Base-by-base conservation (phyloP, 2,797 vertebrate species). In the Morus bassanus region DNA sequence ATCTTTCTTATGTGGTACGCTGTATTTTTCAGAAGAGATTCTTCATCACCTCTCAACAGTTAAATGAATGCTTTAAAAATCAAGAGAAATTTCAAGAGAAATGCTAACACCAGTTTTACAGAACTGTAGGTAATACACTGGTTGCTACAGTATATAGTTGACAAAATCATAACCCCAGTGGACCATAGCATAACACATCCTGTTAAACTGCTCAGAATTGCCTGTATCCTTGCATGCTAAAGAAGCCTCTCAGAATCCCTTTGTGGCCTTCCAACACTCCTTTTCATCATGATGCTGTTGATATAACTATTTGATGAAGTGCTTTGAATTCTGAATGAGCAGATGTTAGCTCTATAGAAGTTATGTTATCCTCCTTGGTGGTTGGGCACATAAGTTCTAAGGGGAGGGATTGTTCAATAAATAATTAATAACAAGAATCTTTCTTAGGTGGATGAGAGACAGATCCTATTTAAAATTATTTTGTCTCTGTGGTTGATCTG, bases 381-480 rank as follows among this genome's bases (percentile, higher is more conserved):
- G 80, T 0, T 89, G 91, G 91, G 78, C 95, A 95, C 65, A 61
- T 72, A 91, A 90, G 74, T 96, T 97, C 89, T 91, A 92, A 96
- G 77, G 88, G 63, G 70, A 95, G 65, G 33, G 61, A 81, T 92
- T 96, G 89, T 91, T 95, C 95, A 96, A 91, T 97, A 93, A 96
- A 96, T 96, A 96, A 97, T 96, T 96, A 94, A 94, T 97, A 96
- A 63, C 48, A 82, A 96, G 96, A 85, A 93, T 70, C 80, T 93
- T 95, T 94, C 91, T 83, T 92, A 95, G 80, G 96, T 91, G 73
- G 91, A 96, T 95, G 96, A 97, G 85, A 96, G 90, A 91, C 90
- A 95, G 92, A 82, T 93, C 81, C 77, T 96, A 74, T 96, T 96
- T 95, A 89, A 96, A 93, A 53, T 89, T 37, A 91, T 97, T 95